Conservation (phyloP, 2,113 vertebrate species). For the Datnioides undecimradiatus region DNA sequence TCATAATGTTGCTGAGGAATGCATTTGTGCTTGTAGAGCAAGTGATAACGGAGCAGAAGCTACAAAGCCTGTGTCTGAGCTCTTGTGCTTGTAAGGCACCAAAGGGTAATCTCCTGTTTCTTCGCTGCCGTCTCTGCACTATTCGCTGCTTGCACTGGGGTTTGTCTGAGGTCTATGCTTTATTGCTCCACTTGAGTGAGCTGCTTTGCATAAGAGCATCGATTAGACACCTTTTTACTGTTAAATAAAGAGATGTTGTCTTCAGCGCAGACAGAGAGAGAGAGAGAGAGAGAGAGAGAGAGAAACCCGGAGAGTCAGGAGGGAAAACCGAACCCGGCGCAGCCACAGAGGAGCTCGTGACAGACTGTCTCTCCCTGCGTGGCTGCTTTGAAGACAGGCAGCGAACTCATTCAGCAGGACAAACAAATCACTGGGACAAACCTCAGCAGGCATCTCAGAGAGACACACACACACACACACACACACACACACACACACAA, state of each 20-base stretch:
- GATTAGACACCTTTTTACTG: conserved; percentile 43
- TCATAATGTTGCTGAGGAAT: conserved; percentile 2
- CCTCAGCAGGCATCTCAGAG: conserved; percentile 34
- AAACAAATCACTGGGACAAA: conserved; percentile 48
- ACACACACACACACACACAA: conserved; percentile 6
- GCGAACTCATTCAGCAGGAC: conserved; percentile 49
- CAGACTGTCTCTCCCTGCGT: conserved; percentile 23
- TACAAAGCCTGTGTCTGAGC: conserved; percentile 4
- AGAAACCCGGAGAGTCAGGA: not conserved
- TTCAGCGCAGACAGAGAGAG: conserved; percentile 6
- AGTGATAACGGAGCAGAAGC: not conserved
- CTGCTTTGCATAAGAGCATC: conserved; percentile 33
- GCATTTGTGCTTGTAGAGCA: conserved; percentile 10
- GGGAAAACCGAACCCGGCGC: not conserved
- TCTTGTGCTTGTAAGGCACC: not conserved
- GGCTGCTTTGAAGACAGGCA: conserved; percentile 43
- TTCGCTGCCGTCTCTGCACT: conserved; percentile 12
- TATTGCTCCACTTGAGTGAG: conserved; percentile 11
- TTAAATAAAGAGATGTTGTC: conserved; percentile 27
- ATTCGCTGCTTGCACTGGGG: not conserved
- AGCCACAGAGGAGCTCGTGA: conserved; percentile 9
- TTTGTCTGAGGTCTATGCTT: conserved; percentile 23
- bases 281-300: not conserved
- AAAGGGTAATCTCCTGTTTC: not conserved
- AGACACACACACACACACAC: conserved; percentile 3